Evolutionary conservation across 2,888 invertebrate genomes (phyloP).

Genomic region (Blastobasis adustella): DNA sequence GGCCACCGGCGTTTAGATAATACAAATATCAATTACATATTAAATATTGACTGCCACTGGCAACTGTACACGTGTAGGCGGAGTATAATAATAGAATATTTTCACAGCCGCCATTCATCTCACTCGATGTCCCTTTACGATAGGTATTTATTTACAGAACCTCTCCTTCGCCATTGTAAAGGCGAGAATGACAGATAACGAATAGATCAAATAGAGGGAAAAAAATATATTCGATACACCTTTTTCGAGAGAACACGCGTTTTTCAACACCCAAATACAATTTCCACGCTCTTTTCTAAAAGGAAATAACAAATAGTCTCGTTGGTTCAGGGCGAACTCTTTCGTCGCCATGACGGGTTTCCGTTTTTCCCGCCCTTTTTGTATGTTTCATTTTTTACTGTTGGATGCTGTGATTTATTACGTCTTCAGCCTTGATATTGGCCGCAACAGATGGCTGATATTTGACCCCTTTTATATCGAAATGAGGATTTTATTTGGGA

Average conservation of each 20-base stretch:
- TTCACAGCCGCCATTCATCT: too few relatives aligned
- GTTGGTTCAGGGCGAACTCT: background rate
- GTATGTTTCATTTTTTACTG: constrained; percentile 21
- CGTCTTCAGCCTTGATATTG: constrained; percentile 33
- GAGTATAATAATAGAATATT: too few relatives aligned
- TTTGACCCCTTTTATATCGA: background rate
- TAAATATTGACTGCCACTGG: too few relatives aligned
- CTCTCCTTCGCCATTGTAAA: too few relatives aligned
- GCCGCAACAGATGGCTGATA: constrained; percentile 39
- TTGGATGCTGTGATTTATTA: constrained; percentile 37
- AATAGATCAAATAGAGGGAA: too few relatives aligned
- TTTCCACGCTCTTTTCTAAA: constrained; percentile 21
- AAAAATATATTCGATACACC: background rate
- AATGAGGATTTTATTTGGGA: background rate
- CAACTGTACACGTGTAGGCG: too few relatives aligned
- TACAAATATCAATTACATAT: too few relatives aligned
- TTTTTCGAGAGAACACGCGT: constrained; percentile 4
- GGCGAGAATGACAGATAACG: too few relatives aligned
- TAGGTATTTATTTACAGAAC: too few relatives aligned
- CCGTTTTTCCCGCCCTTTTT: constrained; percentile 19
- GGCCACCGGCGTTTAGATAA: too few relatives aligned
- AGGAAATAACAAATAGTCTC: constrained; percentile 35
- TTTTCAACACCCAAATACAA: constrained; percentile 15
- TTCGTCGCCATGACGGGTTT: constrained; percentile 30
- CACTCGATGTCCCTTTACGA: too few relatives aligned